phyloP scores from a whole-genome alignment of 2,113 vertebrate genomes.

The Ramphastos sulfuratus region DNA sequence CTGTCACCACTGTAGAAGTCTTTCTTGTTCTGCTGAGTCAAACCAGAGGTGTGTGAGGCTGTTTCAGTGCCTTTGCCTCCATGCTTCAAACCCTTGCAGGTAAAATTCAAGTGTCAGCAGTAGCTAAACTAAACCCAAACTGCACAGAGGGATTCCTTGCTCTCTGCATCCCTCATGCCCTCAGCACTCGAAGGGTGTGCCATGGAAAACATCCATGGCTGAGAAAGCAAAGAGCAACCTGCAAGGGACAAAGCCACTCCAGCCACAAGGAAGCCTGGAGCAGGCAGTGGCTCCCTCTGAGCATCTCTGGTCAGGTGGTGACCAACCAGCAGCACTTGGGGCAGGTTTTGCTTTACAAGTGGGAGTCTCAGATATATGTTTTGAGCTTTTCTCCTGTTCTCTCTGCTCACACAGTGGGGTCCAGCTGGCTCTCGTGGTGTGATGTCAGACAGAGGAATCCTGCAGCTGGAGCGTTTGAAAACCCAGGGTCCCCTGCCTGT shows the following conservation, averaged over 20 bases:
- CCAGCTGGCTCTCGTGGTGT: fast-evolving
- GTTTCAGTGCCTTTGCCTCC: not conserved
- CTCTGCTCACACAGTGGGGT: fast-evolving
- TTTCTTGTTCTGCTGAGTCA: not conserved
- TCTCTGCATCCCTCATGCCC: not conserved
- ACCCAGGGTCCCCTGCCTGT: fast-evolving
- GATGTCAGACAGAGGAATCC: not conserved
- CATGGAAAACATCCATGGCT: not conserved
- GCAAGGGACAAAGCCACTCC: too few species aligned
- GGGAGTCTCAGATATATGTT: not conserved
- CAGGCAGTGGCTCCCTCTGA: not conserved
- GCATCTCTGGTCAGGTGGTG: not conserved
- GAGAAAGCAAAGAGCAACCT: not conserved
- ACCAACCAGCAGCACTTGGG: too few species aligned
- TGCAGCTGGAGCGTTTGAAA: not conserved
- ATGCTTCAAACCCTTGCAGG: not conserved
- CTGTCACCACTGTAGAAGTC: fast-evolving
- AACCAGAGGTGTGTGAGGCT: not conserved
- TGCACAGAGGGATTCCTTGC: not conserved
- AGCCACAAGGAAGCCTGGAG: not conserved
- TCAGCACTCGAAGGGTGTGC: fast-evolving
- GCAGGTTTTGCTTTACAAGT: not conserved
- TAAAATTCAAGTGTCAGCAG: not conserved
- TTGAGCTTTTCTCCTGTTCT: not conserved
- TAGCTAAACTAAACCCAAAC: not conserved